Evolutionary conservation across 2,113 vertebrate genomes (phyloP), one percentile per base, ranked within the genome.

Genomic region (Eleginops maclovinus): DNA sequence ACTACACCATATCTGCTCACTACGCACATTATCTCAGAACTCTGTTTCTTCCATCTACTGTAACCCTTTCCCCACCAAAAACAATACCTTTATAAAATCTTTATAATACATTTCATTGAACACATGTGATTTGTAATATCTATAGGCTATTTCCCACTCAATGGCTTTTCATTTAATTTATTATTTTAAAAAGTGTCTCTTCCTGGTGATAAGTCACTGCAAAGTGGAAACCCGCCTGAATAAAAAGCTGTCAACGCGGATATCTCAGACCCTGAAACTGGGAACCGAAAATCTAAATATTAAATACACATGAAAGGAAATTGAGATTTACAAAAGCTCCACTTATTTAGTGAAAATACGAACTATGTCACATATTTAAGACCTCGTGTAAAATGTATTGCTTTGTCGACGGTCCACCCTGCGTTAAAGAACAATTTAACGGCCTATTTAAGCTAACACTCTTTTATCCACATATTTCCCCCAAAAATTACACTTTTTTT

Each of bases 141-240:
- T 4, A 8, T 4, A 65, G 13, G 28, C 53, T 50, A 15, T 4
- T 15, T n/a, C 15, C 21, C 21, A 62, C 15, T 31, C 9, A 11
- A 41, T 44, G 41, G 59, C 49, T 75, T 63, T 24, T 9, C 1
- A 40, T 51, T 19, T 26, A 12, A 54, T 36, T 21, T 14, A 26
- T 70, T 68, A 13, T 15, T 40, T 70, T 12, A 56, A 55, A 43
- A 8, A 36, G 31, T 24, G 67, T 56, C 67, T 58, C 16, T 55
- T 69, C 7, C 56, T 40, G 40, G 4, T 55, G 3, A 15, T 47
- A 22, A 24, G 15, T 24, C 22, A 56, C 24, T 13, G 3, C 19
- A 49, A 53, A 26, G 9, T 61, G 11, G 5, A 50, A 26, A 15
- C 16, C 13, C 43, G 50, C 41, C 47, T 46, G 16, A 6, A 21